A percentile compares a stretch with the other conserved stretches of the same genome.
These are phyloP conservation scores for Eugnorisma glareosa DNA, from an alignment of 2,888 invertebrate species.

Conservation along the genomic window DNA sequence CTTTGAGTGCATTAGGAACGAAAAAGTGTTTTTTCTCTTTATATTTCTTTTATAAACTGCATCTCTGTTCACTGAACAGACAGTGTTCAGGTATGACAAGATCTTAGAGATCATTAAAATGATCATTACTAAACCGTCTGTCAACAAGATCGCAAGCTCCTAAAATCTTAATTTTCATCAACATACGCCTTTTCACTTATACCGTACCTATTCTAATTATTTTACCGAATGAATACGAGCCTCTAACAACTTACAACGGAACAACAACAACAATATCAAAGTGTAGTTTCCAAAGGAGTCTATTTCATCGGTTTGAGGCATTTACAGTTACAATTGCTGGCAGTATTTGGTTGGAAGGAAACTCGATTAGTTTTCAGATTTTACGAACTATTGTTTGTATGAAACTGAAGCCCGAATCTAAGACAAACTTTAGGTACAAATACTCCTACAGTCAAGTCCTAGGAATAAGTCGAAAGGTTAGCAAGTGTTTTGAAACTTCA, in stretches of 20 bases:
- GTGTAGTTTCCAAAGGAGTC: constrained; percentile 20
- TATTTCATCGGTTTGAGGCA: constrained; percentile 5
- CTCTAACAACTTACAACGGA: not conserved
- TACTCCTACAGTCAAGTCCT: not conserved
- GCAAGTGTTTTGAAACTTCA: not conserved
- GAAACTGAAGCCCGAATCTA: not conserved
- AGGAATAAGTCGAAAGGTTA: constrained; percentile 4
- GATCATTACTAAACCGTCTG: too few species aligned
- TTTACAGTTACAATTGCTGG: constrained; percentile 15
- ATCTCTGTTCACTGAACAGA: too few species aligned
- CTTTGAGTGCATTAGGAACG: not conserved
- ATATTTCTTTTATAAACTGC: not conserved
- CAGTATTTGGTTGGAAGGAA: not conserved
- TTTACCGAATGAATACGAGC: not conserved
- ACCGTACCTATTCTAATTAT: not conserved
- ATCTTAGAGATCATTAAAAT: not conserved
- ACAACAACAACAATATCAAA: constrained; percentile 24
- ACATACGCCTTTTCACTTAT: not conserved
- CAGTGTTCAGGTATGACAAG: not conserved
- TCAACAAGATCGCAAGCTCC: not conserved
- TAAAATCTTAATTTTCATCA: not conserved
- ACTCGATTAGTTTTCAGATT: constrained; percentile 27
- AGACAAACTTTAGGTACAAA: not conserved
- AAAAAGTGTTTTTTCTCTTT: not conserved
- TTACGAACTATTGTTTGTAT: not conserved